phyloP scores from a whole-genome alignment of 2,797 vertebrate genomes.

The Philypnodon macrostomus region DNA sequence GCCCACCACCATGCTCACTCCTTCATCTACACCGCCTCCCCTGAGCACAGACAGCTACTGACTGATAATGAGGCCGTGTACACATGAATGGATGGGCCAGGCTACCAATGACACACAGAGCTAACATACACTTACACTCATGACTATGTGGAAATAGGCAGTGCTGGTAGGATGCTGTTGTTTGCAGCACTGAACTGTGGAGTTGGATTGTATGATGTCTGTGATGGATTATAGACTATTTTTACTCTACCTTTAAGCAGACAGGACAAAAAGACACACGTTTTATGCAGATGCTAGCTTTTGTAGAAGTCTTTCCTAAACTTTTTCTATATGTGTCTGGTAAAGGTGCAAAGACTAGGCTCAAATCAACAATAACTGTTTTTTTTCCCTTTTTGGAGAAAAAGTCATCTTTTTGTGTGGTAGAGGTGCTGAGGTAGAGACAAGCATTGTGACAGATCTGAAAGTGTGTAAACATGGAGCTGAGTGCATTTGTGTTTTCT shows the following conservation, averaged over 20 bases:
- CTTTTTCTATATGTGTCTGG: slow-evolving; percentile 59
- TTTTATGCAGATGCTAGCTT: slow-evolving; percentile 5
- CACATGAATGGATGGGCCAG: slow-evolving; percentile 64
- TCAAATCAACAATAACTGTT: slow-evolving; percentile 38
- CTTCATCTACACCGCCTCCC: slow-evolving; percentile 70
- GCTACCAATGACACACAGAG: slow-evolving; percentile 46
- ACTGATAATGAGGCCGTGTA: slow-evolving; percentile 73
- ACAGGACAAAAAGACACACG: slow-evolving; percentile 20
- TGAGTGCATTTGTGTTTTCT: slow-evolving; percentile 70
- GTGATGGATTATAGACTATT: slow-evolving; percentile 46
- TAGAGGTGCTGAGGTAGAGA: slow-evolving; percentile 68
- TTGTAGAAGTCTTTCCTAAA: slow-evolving; percentile 2
- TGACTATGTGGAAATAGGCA: slow-evolving; percentile 41
- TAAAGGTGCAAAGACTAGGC: slow-evolving; percentile 22
- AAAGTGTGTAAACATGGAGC: slow-evolving; percentile 79
- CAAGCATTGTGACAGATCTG: slow-evolving; percentile 72
- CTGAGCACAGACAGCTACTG: slow-evolving; percentile 66
- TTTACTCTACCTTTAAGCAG: slow-evolving; percentile 27
- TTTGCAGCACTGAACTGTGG: slow-evolving; percentile 32
- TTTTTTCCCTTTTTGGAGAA: slow-evolving; percentile 44
- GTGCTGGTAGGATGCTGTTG: slow-evolving; percentile 36
- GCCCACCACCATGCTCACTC: slow-evolving; percentile 72
- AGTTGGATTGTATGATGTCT: slow-evolving; percentile 35
- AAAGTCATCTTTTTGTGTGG: slow-evolving; percentile 51
- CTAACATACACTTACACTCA: slow-evolving; percentile 20